Conservation (phyloP, 2,797 vertebrate species). For the Alcedo quadribrachys region DNA sequence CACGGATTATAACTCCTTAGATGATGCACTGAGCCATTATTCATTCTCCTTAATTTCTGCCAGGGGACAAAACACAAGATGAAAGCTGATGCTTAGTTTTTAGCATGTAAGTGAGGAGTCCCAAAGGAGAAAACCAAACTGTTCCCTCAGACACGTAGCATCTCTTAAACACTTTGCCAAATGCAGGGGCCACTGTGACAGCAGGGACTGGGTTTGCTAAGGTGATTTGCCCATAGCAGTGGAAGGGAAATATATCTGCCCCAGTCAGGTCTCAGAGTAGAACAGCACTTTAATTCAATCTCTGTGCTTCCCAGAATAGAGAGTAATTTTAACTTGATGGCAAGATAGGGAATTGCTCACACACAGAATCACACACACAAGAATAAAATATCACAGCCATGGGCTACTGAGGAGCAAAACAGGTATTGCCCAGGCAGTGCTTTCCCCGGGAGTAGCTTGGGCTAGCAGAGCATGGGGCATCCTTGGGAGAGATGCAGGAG, state of each 20-base stretch:
- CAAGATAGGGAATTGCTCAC: neutral
- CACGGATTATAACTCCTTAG: neutral
- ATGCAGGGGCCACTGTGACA: fast-evolving
- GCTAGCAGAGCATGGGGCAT: neutral
- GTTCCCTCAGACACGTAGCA: neutral
- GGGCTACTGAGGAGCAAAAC: neutral
- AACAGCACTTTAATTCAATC: neutral
- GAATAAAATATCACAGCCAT: neutral
- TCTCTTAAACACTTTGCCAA: neutral
- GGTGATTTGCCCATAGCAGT: neutral
- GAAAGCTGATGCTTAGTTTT: neutral
- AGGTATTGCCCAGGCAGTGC: neutral
- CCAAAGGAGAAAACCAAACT: neutral
- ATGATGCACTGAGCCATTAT: neutral
- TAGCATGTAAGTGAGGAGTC: neutral
- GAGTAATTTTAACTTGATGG: neutral
- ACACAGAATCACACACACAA: neutral
- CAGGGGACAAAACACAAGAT: neutral
- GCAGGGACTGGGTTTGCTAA: neutral
- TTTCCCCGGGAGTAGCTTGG: neutral
- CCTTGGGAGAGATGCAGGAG: neutral
- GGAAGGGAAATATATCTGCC: neutral
- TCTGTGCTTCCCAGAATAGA: neutral
- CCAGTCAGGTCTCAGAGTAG: neutral
- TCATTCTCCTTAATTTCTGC: neutral